Evolutionary conservation across 2,113 vertebrate genomes (phyloP), one percentile per base, ranked within the genome.

Genomic region (Dasypus novemcinctus): DNA sequence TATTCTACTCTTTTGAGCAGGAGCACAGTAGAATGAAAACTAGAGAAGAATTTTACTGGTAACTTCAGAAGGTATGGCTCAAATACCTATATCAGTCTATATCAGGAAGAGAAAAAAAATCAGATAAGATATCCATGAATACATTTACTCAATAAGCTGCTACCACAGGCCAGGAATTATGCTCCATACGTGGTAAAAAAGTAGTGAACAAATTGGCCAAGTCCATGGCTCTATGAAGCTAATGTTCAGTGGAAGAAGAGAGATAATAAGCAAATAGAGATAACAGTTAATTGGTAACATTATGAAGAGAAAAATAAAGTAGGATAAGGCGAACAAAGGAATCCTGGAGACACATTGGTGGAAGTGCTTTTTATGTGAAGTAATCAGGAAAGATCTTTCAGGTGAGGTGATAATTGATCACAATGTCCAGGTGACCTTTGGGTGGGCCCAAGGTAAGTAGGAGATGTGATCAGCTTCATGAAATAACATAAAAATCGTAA

Each of bases 271-370:
- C 61, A 41, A 46, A 81, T 46, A 54, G 1, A 31, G 25, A 36
- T 1, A 38, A 18, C 1, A 86, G 27, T 57, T 31, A 52, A 52
- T 52, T 88, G 7, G 31, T 64, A 27, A 33, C 27, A 23, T 38
- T 11, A 52, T 76, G 54, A 96, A 81, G 4, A 80, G 21, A 95
- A 76, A 64, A 74, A 27, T 12, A 78, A 2, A 54, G 8, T 27
- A 29, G 8, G 23, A 72, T 81, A 74, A 78, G 18, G 2, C 46
- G 1, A 4, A 14, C 38, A 82, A 15, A 74, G 4, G 5, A 54
- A 17, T 75, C 86, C 23, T 52, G 5, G n/a, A 11, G 0, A 0
- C 11, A 72, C n/a, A 13, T 29, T 10, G 9, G 13, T 75, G 0
- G 23, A 57, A 23, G n/a, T 72, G 25, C 5, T 57, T 2, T 43